phyloP scores from a whole-genome alignment of 2,888 invertebrate genomes.

The Tribolium freemani region DNA sequence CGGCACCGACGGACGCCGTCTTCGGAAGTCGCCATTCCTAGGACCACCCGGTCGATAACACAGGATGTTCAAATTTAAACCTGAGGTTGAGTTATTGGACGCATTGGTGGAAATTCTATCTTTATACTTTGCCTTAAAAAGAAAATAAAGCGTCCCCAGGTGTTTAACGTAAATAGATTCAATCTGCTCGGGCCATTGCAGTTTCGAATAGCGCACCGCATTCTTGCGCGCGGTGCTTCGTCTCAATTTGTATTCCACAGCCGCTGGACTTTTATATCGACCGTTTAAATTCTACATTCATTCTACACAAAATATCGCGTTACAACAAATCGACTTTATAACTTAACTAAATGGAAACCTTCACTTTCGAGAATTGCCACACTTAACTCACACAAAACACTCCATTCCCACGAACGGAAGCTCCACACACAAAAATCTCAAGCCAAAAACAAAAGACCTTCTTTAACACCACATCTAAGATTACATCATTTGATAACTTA shows the following conservation, averaged over 20 bases:
- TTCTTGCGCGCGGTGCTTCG: slow-evolving; percentile 30
- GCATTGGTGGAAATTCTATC: slow-evolving; percentile 20
- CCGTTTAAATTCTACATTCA: slow-evolving; percentile 47
- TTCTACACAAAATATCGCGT: slow-evolving; percentile 43
- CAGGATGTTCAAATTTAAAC: slow-evolving; percentile 35
- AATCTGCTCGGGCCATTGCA: slow-evolving; percentile 54
- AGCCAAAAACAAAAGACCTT: too few relatives aligned
- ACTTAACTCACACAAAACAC: not conserved
- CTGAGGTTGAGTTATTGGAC: slow-evolving; percentile 19
- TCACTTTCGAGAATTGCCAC: not conserved
- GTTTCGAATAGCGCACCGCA: slow-evolving; percentile 41
- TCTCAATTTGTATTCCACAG: slow-evolving; percentile 52
- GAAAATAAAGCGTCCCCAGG: slow-evolving; percentile 46
- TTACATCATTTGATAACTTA: too few relatives aligned
- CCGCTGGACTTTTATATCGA: slow-evolving; percentile 46
- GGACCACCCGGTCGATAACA: slow-evolving; percentile 37
- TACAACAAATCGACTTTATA: slow-evolving; percentile 47
- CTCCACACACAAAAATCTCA: too few relatives aligned
- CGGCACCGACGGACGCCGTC: slow-evolving; percentile 21
- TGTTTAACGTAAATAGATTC: slow-evolving; percentile 51
- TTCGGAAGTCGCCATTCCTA: slow-evolving; percentile 17
- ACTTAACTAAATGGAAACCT: slow-evolving; percentile 30
- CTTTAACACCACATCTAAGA: too few relatives aligned
- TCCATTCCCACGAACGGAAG: not conserved
- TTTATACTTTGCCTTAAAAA: slow-evolving; percentile 34